Evolutionary conservation across 2,797 vertebrate genomes (phyloP).

Genomic region (Xiphophorus birchmanni): DNA sequence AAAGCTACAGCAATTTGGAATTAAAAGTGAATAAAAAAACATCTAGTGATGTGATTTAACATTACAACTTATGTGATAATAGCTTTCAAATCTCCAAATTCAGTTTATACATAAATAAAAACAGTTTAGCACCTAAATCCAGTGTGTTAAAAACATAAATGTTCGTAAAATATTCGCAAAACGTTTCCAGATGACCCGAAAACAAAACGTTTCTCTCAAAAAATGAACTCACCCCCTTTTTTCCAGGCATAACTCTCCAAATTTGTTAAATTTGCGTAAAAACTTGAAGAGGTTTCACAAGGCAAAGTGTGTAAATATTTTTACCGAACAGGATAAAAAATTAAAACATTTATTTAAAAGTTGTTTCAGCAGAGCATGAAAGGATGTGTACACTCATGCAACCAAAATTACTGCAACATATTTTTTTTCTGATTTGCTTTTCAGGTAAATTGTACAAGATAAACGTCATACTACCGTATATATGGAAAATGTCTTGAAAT

Average conservation of each 20-base stretch:
- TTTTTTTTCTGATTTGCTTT: background rate
- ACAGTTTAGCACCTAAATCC: background rate
- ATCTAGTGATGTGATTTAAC: background rate
- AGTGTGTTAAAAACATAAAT: background rate
- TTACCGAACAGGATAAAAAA: background rate
- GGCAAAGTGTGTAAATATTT: background rate
- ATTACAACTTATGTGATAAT: background rate
- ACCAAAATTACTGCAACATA: background rate
- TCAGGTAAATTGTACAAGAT: background rate
- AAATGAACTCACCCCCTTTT: background rate
- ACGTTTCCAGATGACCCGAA: too few relatives aligned
- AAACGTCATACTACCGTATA: background rate
- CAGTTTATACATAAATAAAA: background rate
- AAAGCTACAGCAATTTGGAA: background rate
- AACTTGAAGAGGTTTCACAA: background rate
- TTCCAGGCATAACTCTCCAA: background rate
- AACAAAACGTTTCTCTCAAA: background rate
- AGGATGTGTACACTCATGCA: background rate
- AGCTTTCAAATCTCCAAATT: background rate
- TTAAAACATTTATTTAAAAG: background rate
- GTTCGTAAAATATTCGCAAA: too few relatives aligned
- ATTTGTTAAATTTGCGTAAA: background rate
- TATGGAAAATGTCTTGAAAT: background rate
- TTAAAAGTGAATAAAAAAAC: background rate
- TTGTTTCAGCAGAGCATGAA: background rate